A percentile compares a stretch with the other conserved stretches of the same genome.
These are phyloP conservation scores for Drosophila atripex DNA, from an alignment of 2,888 invertebrate genomes.

Conservation along the genomic window DNA sequence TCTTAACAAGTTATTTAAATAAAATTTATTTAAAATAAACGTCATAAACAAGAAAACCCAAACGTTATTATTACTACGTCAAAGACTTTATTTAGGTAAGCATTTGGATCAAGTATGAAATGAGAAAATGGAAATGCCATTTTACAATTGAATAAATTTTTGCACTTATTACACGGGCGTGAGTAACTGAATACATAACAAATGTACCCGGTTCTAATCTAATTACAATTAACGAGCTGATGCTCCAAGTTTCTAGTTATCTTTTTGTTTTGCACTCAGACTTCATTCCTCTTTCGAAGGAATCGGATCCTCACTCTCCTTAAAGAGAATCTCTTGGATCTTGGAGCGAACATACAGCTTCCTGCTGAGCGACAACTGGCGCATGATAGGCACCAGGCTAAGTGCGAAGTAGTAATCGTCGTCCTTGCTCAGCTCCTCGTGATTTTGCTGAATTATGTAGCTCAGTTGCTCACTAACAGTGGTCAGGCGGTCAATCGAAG, in stretches of 20 bases:
- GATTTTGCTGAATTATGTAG: slow-evolving; percentile 68
- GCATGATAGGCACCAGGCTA: slow-evolving; percentile 64
- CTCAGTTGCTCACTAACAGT: slow-evolving; percentile 64
- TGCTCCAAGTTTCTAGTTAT: background rate
- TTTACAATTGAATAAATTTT: background rate
- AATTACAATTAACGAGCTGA: background rate
- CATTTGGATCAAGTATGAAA: background rate
- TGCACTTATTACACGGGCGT: background rate
- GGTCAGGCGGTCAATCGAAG: slow-evolving; percentile 63
- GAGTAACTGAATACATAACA: slow-evolving; percentile 14
- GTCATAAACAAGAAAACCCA: slow-evolving; percentile 10
- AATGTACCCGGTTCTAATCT: slow-evolving; percentile 15
- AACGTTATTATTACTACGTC: slow-evolving; percentile 8
- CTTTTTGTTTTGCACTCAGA: slow-evolving; percentile 2
- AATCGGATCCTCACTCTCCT: slow-evolving; percentile 55
- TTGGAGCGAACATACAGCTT: slow-evolving; percentile 66
- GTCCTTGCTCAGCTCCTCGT: slow-evolving; percentile 62
- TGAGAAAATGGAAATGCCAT: background rate
- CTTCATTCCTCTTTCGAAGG: slow-evolving; percentile 40
- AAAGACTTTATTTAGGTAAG: slow-evolving; percentile 20
- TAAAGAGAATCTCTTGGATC: slow-evolving; percentile 65
- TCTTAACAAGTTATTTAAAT: slow-evolving; percentile 77
- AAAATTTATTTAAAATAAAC: slow-evolving; percentile 75
- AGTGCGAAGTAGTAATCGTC: slow-evolving; percentile 70
- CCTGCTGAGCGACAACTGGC: slow-evolving; percentile 63